Conservation (phyloP, 37 sponge, comb jelly and placozoan genomes). For the Cladorhizidae sp. region DNA sequence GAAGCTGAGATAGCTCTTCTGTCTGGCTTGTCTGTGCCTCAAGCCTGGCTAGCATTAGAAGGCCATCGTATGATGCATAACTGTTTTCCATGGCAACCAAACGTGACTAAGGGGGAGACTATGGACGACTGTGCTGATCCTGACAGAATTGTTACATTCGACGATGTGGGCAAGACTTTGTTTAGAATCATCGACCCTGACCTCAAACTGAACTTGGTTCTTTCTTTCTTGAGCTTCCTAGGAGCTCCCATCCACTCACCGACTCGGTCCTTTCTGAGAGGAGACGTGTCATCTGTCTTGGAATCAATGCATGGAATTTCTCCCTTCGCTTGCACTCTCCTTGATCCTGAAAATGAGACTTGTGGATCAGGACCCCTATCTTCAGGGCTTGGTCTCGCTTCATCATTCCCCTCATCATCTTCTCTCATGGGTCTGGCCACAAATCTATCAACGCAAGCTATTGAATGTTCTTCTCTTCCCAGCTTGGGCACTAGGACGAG, state of each 20-base stretch:
- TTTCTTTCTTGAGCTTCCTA: conserved; percentile 67
- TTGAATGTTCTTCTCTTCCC: background rate
- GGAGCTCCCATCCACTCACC: conserved; percentile 44
- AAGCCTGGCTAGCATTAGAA: conserved; percentile 79
- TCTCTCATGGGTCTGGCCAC: conserved; percentile 5
- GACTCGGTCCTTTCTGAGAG: conserved; percentile 9
- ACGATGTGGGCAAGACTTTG: conserved; percentile 64
- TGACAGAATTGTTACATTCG: conserved; percentile 78
- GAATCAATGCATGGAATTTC: background rate
- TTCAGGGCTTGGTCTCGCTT: background rate
- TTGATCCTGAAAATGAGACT: background rate
- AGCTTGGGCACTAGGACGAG: background rate
- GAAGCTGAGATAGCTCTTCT: background rate
- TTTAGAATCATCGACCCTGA: conserved; percentile 44
- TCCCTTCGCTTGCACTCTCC: background rate
- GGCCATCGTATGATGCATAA: conserved; percentile 35
- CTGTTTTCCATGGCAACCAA: conserved; percentile 63
- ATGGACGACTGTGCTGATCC: conserved; percentile 66
- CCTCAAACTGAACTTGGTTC: conserved; percentile 46
- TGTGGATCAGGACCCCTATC: background rate
- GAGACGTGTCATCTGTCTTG: background rate
- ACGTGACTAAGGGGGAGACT: conserved; percentile 1
- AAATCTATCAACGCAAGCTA: background rate
- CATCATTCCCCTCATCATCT: background rate
- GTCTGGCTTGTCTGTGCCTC: background rate